Evolutionary conservation across 1,140 invertebrate genomes (phyloP).

Genomic region (Vollenhovia emeryi): DNA sequence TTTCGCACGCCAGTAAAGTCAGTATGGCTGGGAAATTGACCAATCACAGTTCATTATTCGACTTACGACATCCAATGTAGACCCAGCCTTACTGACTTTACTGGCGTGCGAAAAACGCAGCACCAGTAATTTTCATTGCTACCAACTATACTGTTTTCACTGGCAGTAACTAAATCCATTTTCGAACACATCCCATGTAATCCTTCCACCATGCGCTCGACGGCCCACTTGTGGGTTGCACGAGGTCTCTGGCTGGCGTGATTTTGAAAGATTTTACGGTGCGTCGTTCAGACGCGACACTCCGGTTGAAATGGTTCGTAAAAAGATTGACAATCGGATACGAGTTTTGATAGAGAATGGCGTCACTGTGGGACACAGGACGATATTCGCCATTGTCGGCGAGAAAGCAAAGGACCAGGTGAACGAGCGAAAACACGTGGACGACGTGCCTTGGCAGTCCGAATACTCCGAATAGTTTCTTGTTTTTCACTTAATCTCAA

Average conservation of each 20-base stretch:
- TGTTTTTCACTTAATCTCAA: background rate
- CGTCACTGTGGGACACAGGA: slow-evolving; percentile 93
- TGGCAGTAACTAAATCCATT: too few species aligned
- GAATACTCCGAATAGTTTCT: too few species aligned
- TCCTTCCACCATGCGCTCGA: too few species aligned
- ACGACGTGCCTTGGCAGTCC: background rate
- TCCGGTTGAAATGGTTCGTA: slow-evolving; percentile 89
- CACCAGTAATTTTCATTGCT: too few species aligned
- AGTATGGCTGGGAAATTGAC: too few species aligned
- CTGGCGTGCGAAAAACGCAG: too few species aligned
- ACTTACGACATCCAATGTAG: too few species aligned
- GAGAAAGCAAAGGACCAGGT: slow-evolving; percentile 98
- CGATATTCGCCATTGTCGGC: slow-evolving; percentile 97
- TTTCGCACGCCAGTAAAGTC: too few species aligned
- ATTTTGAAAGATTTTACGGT: background rate
- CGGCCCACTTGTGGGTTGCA: background rate
- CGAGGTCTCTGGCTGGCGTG: background rate
- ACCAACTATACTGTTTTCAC: too few species aligned
- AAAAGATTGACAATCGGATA: slow-evolving; percentile 99
- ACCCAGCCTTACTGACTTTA: too few species aligned
- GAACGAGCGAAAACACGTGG: background rate
- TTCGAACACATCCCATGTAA: too few species aligned
- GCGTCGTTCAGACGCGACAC: background rate
- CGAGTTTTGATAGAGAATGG: slow-evolving; percentile 99
- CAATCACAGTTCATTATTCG: too few species aligned